These are phyloP conservation scores for Drosophila kepulauana DNA, from an alignment of 1,140 invertebrate genomes.

Conservation along the genomic window DNA sequence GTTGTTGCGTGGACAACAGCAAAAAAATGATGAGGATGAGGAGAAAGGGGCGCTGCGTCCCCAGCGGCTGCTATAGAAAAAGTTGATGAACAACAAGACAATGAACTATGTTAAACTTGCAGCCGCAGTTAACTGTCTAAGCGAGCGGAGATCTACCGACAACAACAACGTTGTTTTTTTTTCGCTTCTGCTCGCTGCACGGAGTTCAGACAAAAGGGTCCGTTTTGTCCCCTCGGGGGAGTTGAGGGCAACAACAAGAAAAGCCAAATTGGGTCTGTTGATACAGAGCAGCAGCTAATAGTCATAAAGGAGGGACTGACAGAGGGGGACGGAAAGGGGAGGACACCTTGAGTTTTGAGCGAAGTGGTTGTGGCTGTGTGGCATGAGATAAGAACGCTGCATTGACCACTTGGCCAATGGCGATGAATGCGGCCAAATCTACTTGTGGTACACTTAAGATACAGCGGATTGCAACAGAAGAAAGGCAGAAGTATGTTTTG, in stretches of 20 bases:
- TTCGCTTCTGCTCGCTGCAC: conserved; percentile 45
- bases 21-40: not conserved
- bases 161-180: conserved; percentile 25
- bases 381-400: conserved; percentile 70
- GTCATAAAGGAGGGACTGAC: conserved; percentile 12
- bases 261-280: conserved; percentile 54
- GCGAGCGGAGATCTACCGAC: conserved; percentile 33
- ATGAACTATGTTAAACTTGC: conserved; percentile 70
- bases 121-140: conserved; percentile 57
- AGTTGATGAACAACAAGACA: conserved; percentile 79
- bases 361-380: conserved; percentile 68
- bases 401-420: conserved; percentile 60
- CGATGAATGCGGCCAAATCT: conserved; percentile 50
- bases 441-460: conserved; percentile 74
- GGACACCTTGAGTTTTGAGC: not conserved
- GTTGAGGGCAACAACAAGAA: conserved; percentile 12
- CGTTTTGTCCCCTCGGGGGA: conserved; percentile 51
- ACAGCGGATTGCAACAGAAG: conserved; percentile 51
- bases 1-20: conserved; percentile 19
- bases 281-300: conserved; percentile 61
- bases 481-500: conserved; percentile 1
- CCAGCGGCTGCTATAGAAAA: conserved; percentile 54
- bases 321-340: not conserved
- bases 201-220: conserved; percentile 48
- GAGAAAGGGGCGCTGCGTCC: conserved; percentile 5